A percentile compares a stretch with the other conserved stretches of the same genome.
These are phyloP conservation scores for Hylaeus anthracinus DNA, from an alignment of 1,140 invertebrate species.

Conservation along the genomic window DNA sequence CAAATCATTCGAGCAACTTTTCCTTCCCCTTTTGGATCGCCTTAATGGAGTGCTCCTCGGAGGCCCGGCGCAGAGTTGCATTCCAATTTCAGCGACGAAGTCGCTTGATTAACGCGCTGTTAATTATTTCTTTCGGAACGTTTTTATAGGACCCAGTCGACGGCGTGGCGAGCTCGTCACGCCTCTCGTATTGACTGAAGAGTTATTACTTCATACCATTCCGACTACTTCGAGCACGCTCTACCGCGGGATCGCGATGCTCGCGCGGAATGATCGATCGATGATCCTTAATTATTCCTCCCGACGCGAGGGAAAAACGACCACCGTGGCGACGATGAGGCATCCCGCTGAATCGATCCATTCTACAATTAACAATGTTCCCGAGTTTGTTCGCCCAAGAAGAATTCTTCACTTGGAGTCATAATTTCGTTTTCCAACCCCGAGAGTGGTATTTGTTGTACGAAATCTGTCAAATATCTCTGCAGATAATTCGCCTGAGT, in stretches of 20 bases:
- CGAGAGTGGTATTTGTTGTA: no score
- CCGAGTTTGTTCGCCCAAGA: no score
- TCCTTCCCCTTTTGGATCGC: neutral
- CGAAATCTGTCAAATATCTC: no score
- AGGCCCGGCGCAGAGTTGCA: slow-evolving; percentile 31
- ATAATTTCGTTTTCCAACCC: no score
- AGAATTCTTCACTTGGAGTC: neutral
- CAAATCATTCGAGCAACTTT: slow-evolving; percentile 3
- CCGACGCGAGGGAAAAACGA: slow-evolving; percentile 37
- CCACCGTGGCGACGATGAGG: slow-evolving; percentile 13
- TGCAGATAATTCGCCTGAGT: no score
- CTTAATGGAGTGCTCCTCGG: slow-evolving; percentile 32
- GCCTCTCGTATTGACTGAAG: slow-evolving; percentile 55
- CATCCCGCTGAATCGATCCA: slow-evolving; percentile 7
- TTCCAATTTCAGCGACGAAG: slow-evolving; percentile 40
- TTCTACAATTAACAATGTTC: neutral
- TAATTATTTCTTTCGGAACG: slow-evolving; percentile 69
- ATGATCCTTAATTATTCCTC: slow-evolving; percentile 55
- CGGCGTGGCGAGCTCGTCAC: slow-evolving; percentile 50
- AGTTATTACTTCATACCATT: slow-evolving; percentile 62
- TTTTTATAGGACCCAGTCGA: slow-evolving; percentile 54
- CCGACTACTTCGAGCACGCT: slow-evolving; percentile 27
- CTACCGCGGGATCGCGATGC: slow-evolving; percentile 41
- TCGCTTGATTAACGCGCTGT: slow-evolving; percentile 70
- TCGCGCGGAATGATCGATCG: slow-evolving; percentile 57